A percentile compares a stretch with the other conserved stretches of the same genome.
phyloP scores from a whole-genome alignment of 1,140 invertebrate species.

The Trinorchestia longiramus region DNA sequence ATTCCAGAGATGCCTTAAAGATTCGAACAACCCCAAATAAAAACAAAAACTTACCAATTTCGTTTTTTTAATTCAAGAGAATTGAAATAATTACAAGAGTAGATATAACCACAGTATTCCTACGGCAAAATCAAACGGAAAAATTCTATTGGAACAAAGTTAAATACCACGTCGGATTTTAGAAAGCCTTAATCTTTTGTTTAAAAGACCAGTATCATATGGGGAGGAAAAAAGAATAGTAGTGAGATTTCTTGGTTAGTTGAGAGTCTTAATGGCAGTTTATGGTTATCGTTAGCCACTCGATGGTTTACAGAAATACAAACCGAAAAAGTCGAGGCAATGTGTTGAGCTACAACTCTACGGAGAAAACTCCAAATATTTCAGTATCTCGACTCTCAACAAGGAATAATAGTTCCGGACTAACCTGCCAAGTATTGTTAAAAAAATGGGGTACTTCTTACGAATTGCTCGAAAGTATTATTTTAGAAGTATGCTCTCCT shows the following conservation, averaged over 20 bases:
- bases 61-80: no score
- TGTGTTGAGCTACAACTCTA: background rate
- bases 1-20: no score
- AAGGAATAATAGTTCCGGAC: background rate
- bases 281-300: background rate
- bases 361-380: background rate
- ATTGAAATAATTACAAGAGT: no score
- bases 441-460: background rate
- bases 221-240: background rate
- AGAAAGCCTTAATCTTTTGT: background rate
- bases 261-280: background rate
- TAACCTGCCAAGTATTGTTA: background rate
- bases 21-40: no score
- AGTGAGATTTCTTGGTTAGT: background rate
- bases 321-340: background rate
- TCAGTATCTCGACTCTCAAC: background rate
- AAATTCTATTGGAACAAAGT: background rate
- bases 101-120: no score
- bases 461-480: background rate
- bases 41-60: no score
- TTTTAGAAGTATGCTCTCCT: background rate
- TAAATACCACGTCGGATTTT: background rate
- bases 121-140: background rate
- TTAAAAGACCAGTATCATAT: background rate
- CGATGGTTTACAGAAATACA: background rate